A percentile compares a stretch with the other conserved stretches of the same genome.
These are phyloP conservation scores for Cardiocondyla obscurior DNA, from an alignment of 1,140 invertebrate genomes.

Conservation along the genomic window DNA sequence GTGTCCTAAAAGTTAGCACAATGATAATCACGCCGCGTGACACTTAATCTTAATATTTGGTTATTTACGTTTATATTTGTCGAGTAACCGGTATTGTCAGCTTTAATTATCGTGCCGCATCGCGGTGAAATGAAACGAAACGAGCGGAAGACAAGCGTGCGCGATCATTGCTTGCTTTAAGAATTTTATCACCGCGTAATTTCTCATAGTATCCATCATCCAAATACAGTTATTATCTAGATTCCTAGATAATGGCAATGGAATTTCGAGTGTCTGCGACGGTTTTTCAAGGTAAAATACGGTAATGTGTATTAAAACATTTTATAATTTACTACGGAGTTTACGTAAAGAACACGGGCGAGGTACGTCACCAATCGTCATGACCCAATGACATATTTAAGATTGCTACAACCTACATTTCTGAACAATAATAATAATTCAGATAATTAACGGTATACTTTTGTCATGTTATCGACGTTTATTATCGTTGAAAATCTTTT, in stretches of 20 bases:
- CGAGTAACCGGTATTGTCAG: background rate
- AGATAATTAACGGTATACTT: background rate
- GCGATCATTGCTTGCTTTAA: background rate
- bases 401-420: background rate
- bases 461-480: background rate
- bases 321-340: background rate
- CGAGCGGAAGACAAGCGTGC: no score
- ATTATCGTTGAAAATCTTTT: conserved; percentile 1
- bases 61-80: background rate
- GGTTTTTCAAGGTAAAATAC: background rate
- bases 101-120: background rate
- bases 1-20: background rate
- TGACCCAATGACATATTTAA: background rate
- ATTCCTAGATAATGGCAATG: no score
- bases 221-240: background rate
- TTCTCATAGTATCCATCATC: background rate
- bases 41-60: background rate
- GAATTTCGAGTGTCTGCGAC: background rate
- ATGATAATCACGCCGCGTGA: background rate
- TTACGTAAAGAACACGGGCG: background rate
- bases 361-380: no score
- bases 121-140: background rate
- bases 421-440: background rate
- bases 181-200: background rate
- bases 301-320: background rate